These are phyloP conservation scores for Paratrypauchen microcephalus DNA, from an alignment of 2,797 vertebrate genomes.

Conservation along the genomic window DNA sequence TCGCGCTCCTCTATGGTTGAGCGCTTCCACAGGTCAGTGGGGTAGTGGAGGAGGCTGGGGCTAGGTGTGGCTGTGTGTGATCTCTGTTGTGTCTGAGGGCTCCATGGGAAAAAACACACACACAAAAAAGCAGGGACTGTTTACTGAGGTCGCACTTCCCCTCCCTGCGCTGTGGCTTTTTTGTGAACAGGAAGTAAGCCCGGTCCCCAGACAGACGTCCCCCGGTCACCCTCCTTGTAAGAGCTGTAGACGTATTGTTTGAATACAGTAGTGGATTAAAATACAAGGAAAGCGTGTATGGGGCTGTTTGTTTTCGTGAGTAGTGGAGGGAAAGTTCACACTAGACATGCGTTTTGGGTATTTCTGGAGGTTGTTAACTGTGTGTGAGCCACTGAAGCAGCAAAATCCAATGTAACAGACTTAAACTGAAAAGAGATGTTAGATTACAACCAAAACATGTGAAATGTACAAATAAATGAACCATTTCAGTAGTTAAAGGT, in stretches of 20 bases:
- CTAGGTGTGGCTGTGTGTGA: constrained; percentile 27
- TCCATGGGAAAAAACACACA: constrained; percentile 59
- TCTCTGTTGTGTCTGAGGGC: constrained; percentile 54
- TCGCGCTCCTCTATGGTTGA: constrained; percentile 46
- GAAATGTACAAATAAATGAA: no score
- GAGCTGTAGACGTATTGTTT: constrained; percentile 64
- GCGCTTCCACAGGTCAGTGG: constrained; percentile 57
- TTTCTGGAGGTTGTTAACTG: background rate
- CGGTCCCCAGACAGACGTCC: constrained; percentile 57
- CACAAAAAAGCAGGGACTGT: constrained; percentile 50
- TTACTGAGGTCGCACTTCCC: constrained; percentile 60
- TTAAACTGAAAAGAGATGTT: no score
- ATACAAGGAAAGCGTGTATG: constrained; percentile 66
- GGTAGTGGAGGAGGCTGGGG: constrained; percentile 42
- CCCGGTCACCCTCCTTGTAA: constrained; percentile 24
- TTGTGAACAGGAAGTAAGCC: constrained; percentile 66
- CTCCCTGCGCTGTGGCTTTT: constrained; percentile 44
- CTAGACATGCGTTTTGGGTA: constrained; percentile 12
- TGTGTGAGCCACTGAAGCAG: background rate
- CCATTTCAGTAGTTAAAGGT: no score
- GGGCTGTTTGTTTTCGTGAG: constrained; percentile 45
- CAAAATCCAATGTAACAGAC: no score
- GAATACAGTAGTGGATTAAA: constrained; percentile 62
- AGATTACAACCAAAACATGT: no score
- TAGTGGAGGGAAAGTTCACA: constrained; percentile 48